Evolutionary conservation across 2,888 invertebrate genomes (phyloP), one percentile per base, ranked within the genome.

Genomic region (Troglohyphantes excavatus): DNA sequence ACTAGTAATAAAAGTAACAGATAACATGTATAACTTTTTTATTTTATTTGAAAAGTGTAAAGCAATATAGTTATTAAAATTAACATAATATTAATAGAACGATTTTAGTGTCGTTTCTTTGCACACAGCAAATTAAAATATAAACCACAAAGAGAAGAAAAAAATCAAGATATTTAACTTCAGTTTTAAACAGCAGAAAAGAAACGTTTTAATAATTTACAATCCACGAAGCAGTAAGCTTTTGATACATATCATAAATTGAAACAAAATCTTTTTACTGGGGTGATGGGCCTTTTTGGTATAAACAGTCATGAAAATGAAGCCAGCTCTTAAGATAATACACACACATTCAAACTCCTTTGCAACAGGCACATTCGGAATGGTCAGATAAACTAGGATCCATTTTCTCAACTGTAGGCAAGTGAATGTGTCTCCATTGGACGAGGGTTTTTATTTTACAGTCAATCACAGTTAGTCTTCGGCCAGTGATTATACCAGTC

Each of bases 391-490:
- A 21, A 68, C 29, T 43, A 21, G 43, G 39, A 33, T 67, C 29
- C 61, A 70, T 61, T 61, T 43, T 53, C 39, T n/a, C 39, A 68
- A 39, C 72, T 39, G 39, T 39, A 73, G 65, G 21, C 43, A 46
- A 61, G 46, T 84, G 75, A 73, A 73, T 73, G 83, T 65, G 46
- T 84, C 33, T 75, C 65, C 73, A 43, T 17, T 84, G 83, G 83
- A 84, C 83, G 65, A 84, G 65, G 65, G 65, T 82, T 82, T 43
- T 19, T 39, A 9, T 53, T 53, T 43, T 65, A 65, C 68, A 81
- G 63, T 73, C 83, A 84, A 84, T 84, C 83, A 84, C 83, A 84
- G 83, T 75, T 33, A 59, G 29, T 73, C 65, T 65, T 39, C 27
- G 26, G 73, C 33, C n/a, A 63, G 63, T 39, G 27, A 59, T 39